Conservation (phyloP, 2,888 invertebrate genomes). For the Amiota minor region DNA sequence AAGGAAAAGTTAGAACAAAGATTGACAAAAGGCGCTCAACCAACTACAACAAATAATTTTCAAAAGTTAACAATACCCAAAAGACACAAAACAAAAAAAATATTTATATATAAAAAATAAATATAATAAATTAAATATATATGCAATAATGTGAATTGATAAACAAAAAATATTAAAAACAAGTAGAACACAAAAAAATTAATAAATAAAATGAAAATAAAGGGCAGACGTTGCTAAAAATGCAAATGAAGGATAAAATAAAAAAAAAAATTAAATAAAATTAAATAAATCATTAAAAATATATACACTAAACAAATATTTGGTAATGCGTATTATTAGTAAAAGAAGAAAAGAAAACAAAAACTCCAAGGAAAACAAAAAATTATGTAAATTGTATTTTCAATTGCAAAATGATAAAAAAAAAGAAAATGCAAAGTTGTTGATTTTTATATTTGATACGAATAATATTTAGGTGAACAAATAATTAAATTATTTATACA, state of each 20-base stretch:
- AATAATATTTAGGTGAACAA: conserved; percentile 69
- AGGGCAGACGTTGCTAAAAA: conserved; percentile 41
- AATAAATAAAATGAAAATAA: conserved; percentile 39
- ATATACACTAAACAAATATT: not conserved
- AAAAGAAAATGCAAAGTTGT: conserved; percentile 66
- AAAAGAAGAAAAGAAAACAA: conserved; percentile 31
- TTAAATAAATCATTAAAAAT: not conserved
- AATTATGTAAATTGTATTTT: conserved; percentile 53
- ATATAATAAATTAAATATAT: conserved; percentile 41
- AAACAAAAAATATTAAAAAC: conserved; percentile 60
- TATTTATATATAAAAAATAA: conserved; percentile 63
- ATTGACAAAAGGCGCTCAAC: conserved; percentile 41
- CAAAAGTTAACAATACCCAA: conserved; percentile 70
- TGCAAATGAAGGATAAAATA: conserved; percentile 46
- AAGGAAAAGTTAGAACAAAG: not conserved
- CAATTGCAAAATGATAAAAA: conserved; percentile 42
- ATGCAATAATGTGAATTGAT: conserved; percentile 66
- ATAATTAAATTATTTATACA: conserved; percentile 68
- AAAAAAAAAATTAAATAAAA: conserved; percentile 40
- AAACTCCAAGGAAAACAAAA: conserved; percentile 40
- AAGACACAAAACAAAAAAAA: conserved; percentile 56
- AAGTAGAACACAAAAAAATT: conserved; percentile 45
- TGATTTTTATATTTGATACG: conserved; percentile 75
- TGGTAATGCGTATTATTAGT: conserved; percentile 33
- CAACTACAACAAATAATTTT: conserved; percentile 58